Evolutionary conservation across 2,113 vertebrate species (phyloP).

Genomic region (Erpornis zantholeuca): DNA sequence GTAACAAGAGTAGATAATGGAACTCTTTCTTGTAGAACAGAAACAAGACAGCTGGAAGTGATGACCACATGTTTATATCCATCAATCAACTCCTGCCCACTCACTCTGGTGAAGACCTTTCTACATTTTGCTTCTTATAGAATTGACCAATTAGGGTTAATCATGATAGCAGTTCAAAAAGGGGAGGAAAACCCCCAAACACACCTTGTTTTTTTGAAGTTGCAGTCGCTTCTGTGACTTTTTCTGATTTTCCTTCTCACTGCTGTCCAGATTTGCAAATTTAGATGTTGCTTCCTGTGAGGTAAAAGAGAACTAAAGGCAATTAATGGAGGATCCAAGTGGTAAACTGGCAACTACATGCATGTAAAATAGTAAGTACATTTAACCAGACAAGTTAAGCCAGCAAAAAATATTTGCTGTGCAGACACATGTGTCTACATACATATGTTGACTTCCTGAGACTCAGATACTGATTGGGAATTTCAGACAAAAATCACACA

Average conservation of each 20-base stretch:
- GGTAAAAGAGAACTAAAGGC: neutral
- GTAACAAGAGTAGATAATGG: neutral
- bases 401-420: neutral
- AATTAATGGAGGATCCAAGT: neutral
- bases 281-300: conserved; percentile 93
- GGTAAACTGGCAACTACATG: neutral
- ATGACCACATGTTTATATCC: neutral
- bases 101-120: neutral
- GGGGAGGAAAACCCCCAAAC: neutral
- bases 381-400: neutral
- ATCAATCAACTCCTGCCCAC: neutral
- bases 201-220: conserved; percentile 91
- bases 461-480: neutral
- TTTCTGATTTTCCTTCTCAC: conserved; percentile 94
- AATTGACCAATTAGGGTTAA: neutral
- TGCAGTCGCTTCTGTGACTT: conserved; percentile 88
- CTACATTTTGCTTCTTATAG: neutral
- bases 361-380: neutral
- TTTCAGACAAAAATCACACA: neutral
- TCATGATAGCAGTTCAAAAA: neutral
- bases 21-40: neutral
- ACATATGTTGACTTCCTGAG: neutral
- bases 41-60: neutral
- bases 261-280: conserved; percentile 91
- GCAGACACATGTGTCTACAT: accelerated